These are phyloP conservation scores for Lethenteron camtschaticum DNA, from an alignment of 2,113 vertebrate species.

Conservation along the genomic window DNA sequence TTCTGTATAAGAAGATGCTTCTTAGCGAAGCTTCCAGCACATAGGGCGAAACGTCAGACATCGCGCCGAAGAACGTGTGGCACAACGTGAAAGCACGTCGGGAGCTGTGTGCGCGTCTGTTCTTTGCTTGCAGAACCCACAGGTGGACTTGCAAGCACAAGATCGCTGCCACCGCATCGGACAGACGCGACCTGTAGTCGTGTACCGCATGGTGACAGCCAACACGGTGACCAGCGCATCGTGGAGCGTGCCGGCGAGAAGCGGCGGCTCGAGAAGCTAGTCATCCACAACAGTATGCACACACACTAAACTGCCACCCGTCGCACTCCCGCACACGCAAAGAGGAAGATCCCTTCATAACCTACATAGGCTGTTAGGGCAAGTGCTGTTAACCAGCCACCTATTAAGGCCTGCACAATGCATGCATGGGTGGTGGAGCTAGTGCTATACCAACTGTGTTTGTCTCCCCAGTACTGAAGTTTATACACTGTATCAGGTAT, in stretches of 20 bases:
- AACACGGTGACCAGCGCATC: slow-evolving; percentile 96
- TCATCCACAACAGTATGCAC: slow-evolving; percentile 51
- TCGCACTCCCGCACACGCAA: no score
- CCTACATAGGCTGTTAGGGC: no score
- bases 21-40: neutral
- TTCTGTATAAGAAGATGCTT: neutral
- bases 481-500: no score
- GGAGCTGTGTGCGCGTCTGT: fast-evolving
- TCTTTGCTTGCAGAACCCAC: slow-evolving; percentile 8
- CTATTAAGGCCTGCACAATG: no score
- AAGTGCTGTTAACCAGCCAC: no score
- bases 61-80: no score
- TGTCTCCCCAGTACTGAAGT: no score
- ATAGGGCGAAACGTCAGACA: neutral
- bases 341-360: no score
- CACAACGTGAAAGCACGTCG: no score
- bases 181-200: slow-evolving; percentile 94
- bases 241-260: slow-evolving; percentile 93
- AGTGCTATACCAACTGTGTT: no score
- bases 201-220: slow-evolving; percentile 83
- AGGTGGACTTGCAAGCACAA: slow-evolving; percentile 46
- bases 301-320: no score
- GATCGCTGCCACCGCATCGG: slow-evolving; percentile 91
- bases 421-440: no score
- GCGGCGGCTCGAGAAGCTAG: slow-evolving; percentile 83